Evolutionary conservation across 2,888 invertebrate species (phyloP), one percentile per base, ranked within the genome.

Genomic region (Xanthorhoe designata): DNA sequence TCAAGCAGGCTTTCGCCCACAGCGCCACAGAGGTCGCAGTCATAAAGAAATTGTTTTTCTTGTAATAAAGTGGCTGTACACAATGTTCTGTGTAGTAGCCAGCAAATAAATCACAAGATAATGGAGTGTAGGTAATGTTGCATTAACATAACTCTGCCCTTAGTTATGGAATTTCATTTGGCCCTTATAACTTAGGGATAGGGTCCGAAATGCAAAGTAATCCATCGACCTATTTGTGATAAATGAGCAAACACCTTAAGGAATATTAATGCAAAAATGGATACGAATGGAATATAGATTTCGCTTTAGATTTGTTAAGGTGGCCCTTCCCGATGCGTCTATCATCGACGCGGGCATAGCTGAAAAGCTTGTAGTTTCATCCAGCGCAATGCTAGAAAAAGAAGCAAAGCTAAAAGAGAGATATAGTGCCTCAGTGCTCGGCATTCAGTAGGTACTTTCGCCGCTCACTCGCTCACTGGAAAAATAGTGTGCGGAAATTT

Each of bases 61-160:
- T 57, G 18, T n/a, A 24, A 17, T 18, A 35, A 54, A 50, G 13
- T n/a, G 71, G 55, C 24, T 24, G 24, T 53, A 45, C 66, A 70
- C 59, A 64, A 32, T 54, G 9, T n/a, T 24, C 64, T 63, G 47
- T 63, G 53, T 32, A 56, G 32, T 29, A 64, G 60, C 64, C 71
- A 53, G 54, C 68, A 61, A n/a, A 82, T 85, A 85, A 83, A 84
- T 86, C 81, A 83, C 73, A 38, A 73, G 76, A 79, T 85, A 85
- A 82, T 79, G 78, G 78, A 75, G 78, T 76, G 78, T 79, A 76
- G 68, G 75, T 74, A 69, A 77, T 77, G 70, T 77, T 77, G 70
- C 77, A 82, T 84, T 86, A 82, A 78, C 81, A 85, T 84, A 83
- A 81, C 79, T 79, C 76, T 74, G 73, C 76, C 73, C 77, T 79